Base-by-base conservation (phyloP, 2,888 invertebrate species). In the Cenopis cana region DNA sequence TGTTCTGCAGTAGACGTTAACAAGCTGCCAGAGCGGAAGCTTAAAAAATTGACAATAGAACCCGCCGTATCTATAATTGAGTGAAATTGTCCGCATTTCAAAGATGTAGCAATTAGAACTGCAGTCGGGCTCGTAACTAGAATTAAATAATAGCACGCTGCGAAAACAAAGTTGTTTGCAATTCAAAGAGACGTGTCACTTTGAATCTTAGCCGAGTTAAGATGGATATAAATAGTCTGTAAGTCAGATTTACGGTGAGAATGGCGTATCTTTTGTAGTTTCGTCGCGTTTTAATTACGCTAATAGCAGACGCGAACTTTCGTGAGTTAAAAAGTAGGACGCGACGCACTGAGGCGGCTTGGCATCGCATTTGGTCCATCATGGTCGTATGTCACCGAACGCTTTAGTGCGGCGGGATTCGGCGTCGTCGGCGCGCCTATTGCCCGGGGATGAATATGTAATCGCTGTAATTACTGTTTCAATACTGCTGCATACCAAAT, bases 201-300 rank as follows among this genome's bases (percentile, higher is more conserved):
- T 72, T 72, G 59, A 54, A 69, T 69, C 66, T 68, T 41, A 64
- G 69, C 55, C 12, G 59, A 68, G 61, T 61, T 50, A 69, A 67
- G 73, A 61, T 24, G 69, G 17, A 50, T 59, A 69, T 73, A 76
- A 75, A 81, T 79, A 78, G 81, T 79, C 73, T 77, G 78, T 78
- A 79, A 81, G 78, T 83, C 80, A 76, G 75, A 76, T 77, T 79
- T 76, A 81, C 74, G 72, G 73, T 75, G 76, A 80, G 81, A 82
- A 82, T 82, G 79, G 86, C 81, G 82, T 85, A 86, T 89, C 85
- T 85, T 88, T 87, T 86, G 82, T 85, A 89, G 84, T 86, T 87
- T 84, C 79, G 85, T 83, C 82, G 87, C 83, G 89, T 89, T 92
- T 92, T 92, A 92, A 93, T 93, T 91, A 90, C 86, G 90, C 90